phyloP scores from a whole-genome alignment of 1,140 invertebrate species.

The Acromyrmex charruanus region DNA sequence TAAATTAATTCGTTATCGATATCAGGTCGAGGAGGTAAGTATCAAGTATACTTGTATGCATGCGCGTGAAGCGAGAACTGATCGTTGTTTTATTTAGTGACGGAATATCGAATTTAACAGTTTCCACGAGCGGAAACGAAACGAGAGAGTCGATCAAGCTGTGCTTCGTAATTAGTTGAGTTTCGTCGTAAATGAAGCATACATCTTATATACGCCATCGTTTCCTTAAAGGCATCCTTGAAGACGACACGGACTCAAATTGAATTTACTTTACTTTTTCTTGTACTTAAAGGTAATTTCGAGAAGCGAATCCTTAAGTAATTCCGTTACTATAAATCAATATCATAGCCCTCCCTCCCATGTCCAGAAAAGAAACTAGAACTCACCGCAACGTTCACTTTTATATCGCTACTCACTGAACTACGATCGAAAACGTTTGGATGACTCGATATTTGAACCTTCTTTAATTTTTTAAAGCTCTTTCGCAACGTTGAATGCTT shows the following conservation, averaged over 20 bases:
- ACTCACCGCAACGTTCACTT: background rate
- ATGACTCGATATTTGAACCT: background rate
- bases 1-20: slow-evolving; percentile 42
- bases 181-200: slow-evolving; percentile 14
- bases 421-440: background rate
- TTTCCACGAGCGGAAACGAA: slow-evolving; percentile 16
- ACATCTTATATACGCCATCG: background rate
- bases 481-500: background rate
- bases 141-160: slow-evolving; percentile 47
- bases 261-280: slow-evolving; percentile 28
- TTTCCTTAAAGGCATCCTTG: slow-evolving; percentile 27
- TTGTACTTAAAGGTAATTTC: slow-evolving; percentile 16
- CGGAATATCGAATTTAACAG: slow-evolving; percentile 64
- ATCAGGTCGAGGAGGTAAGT: background rate
- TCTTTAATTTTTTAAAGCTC: background rate
- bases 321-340: slow-evolving; percentile 31
- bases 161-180: slow-evolving; percentile 58
- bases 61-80: background rate
- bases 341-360: background rate
- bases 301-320: slow-evolving; percentile 1
- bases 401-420: background rate
- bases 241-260: slow-evolving; percentile 18
- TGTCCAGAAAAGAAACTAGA: background rate
- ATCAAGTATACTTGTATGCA: background rate
- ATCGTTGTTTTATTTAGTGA: slow-evolving; percentile 42